These are phyloP conservation scores for Onychostruthus taczanowskii DNA, from an alignment of 2,113 vertebrate genomes.

Conservation along the genomic window DNA sequence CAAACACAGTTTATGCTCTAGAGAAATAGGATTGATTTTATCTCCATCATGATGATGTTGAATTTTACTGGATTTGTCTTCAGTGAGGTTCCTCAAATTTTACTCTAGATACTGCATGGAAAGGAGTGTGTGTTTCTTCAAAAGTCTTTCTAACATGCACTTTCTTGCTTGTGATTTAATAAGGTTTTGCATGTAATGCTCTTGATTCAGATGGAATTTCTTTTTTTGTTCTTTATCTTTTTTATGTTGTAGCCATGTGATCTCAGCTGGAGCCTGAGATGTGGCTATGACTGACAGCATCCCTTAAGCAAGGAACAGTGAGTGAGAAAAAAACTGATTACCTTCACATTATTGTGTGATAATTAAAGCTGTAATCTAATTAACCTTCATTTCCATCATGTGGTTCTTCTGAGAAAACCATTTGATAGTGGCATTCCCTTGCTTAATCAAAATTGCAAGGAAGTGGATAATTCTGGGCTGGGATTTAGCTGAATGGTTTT, in stretches of 20 bases:
- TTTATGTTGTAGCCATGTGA: neutral
- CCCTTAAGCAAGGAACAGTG: neutral
- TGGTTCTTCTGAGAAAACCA: neutral
- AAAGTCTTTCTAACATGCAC: neutral
- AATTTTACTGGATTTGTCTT: neutral
- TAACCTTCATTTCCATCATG: neutral
- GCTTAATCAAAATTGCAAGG: neutral
- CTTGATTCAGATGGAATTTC: neutral
- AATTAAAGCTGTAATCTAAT: conserved; percentile 31
- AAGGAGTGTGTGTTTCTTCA: neutral
- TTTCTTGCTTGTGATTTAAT: neutral
- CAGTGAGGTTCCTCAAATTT: neutral
- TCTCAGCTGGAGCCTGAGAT: neutral
- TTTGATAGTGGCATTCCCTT: neutral
- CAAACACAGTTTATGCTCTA: neutral
- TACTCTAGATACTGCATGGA: neutral
- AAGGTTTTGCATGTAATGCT: neutral
- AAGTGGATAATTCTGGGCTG: neutral
- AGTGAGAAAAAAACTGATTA: neutral
- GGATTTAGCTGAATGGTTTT: neutral
- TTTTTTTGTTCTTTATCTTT: neutral
- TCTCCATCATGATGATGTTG: neutral
- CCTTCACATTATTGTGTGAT: neutral
- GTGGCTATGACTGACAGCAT: neutral
- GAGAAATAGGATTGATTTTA: neutral